Base-by-base conservation (phyloP, 1,140 invertebrate genomes). In the Lordiphosa mommai region DNA sequence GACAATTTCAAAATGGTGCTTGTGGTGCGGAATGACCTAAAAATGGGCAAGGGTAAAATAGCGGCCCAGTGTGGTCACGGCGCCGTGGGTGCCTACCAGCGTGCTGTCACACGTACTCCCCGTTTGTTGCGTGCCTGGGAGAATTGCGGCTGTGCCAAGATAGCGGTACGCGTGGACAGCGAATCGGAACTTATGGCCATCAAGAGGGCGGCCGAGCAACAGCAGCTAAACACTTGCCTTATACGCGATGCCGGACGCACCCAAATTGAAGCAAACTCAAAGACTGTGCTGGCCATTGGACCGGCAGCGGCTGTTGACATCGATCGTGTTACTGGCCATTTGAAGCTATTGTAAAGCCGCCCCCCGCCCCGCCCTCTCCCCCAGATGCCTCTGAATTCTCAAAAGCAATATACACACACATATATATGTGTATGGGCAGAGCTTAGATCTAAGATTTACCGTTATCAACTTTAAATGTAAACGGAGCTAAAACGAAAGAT, bases 41-140 rank as follows among this genome's bases (percentile, higher is more conserved):
- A 95, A 88, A 98, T 99, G 97, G 93, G 94, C 12, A 98, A 97
- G 37, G 97, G 97, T 9, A 98, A 98, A 91, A 93, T 96, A 37
- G 96, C 95, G 23, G 95, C 97, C 2, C 97, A 98, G 89, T 98
- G 96, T 91, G 92, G 94, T 34, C 97, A 98, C 91, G 97, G 96
- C 43, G 94, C 97, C 4, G 93, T 95, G 14, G 92, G 92, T 37
- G 95, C 94, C 2, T 97, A 95, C 79, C 92, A 93, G 61, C 93
- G 93, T 66, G 91, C 93, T 10, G 89, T 92, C 6, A 90, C 88
- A 49, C 91, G 90, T 48, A 90, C 93, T 63, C 93, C 93, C 4
- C 90, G 91, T 27, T 77, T 93, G 17, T 87, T 98, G 10, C 91
- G 92, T 67, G 86, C 90, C 4, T 99, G 97, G 97, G 92, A 94